phyloP scores from a whole-genome alignment of 2,888 invertebrate species.

The Ceriagrion tenellum region DNA sequence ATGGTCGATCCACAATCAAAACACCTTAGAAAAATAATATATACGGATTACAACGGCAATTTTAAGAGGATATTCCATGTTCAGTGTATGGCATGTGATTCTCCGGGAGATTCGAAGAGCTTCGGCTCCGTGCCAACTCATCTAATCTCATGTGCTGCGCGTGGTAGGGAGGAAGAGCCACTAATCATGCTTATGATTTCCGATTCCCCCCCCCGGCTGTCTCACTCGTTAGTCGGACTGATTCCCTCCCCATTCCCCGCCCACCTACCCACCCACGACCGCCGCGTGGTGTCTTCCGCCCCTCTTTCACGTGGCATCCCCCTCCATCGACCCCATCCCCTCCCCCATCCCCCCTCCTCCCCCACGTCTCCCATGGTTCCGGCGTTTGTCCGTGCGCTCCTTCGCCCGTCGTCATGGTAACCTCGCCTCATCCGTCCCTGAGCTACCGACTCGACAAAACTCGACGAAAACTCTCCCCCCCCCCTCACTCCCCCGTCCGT shows the following conservation, averaged over 20 bases:
- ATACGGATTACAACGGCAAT: no score
- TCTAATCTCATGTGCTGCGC: not conserved
- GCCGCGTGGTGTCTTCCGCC: not conserved
- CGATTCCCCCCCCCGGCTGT: not conserved
- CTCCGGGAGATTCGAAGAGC: no score
- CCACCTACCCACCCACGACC: not conserved
- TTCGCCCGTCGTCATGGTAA: not conserved
- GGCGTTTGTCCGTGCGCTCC: conserved; percentile 8
- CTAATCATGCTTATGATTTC: conserved; percentile 1
- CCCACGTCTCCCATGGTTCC: conserved; percentile 16
- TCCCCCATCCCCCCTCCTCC: not conserved
- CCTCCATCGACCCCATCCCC: not conserved
- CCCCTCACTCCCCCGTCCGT: not conserved
- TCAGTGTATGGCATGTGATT: no score
- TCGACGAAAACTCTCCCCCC: not conserved
- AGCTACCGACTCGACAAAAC: conserved; percentile 1
- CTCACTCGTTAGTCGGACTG: not conserved
- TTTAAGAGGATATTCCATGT: no score
- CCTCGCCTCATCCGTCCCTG: not conserved
- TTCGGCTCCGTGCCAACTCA: no score
- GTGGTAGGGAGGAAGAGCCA: not conserved
- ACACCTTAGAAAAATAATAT: no score
- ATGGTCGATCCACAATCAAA: no score
- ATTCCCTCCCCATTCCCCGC: not conserved
- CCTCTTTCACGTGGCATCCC: not conserved